These are phyloP conservation scores for Hippoglossus stenolepis DNA, from an alignment of 2,113 vertebrate species.

Conservation along the genomic window DNA sequence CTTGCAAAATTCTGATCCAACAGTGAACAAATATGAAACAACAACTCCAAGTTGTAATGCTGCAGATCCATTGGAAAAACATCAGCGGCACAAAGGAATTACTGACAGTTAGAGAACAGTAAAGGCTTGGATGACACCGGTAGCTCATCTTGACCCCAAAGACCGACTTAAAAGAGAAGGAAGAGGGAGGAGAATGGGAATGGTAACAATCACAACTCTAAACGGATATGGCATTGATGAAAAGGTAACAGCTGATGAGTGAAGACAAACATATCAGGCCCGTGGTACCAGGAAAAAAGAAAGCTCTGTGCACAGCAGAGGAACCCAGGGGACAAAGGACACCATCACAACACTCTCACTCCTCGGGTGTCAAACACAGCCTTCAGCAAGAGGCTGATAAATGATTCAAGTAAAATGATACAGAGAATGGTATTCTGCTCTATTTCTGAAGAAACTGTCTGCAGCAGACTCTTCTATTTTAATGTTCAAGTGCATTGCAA, in stretches of 20 bases:
- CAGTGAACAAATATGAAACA: conserved; percentile 2
- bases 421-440: background rate
- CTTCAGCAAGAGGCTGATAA: background rate
- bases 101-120: background rate
- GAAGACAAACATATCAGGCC: conserved; percentile 8
- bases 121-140: background rate
- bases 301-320: background rate
- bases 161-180: background rate
- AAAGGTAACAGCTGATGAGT: conserved; percentile 10
- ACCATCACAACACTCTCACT: conserved; percentile 5
- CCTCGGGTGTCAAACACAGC: conserved; percentile 20
- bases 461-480: background rate
- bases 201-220: background rate
- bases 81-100: background rate
- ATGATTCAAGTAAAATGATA: background rate
- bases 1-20: background rate
- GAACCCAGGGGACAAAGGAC: conserved; percentile 3
- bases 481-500: background rate
- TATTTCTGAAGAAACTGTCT: background rate
- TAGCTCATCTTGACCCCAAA: background rate
- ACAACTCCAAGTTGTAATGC: too few species aligned
- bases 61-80: background rate
- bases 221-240: background rate
- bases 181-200: background rate
- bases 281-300: conserved; percentile 13